These are phyloP conservation scores for Eublepharis macularius DNA, from an alignment of 2,113 vertebrate species.

Conservation along the genomic window DNA sequence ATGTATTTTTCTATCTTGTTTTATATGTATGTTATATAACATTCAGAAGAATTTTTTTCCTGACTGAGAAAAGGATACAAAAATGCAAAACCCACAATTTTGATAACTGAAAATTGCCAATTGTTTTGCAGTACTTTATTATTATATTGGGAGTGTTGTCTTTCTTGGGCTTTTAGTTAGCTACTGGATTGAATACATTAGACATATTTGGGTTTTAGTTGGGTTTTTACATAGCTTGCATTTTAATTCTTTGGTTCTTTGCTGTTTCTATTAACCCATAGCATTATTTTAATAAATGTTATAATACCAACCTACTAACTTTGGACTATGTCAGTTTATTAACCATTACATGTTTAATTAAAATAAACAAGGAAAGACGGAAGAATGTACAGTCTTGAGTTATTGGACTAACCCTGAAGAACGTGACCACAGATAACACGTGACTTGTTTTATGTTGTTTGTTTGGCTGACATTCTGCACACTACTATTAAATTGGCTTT, in stretches of 20 bases:
- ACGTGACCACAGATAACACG: constrained; percentile 91
- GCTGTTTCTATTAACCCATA: constrained; percentile 91
- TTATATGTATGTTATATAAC: constrained; percentile 99
- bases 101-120: constrained; percentile 87
- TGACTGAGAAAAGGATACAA: constrained; percentile 89
- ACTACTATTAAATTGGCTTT: constrained; percentile 71
- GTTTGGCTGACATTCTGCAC: constrained; percentile 77
- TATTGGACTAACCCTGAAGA: constrained; percentile 85
- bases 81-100: constrained; percentile 84
- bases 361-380: constrained; percentile 78
- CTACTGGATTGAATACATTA: constrained; percentile 83
- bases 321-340: constrained; percentile 95
- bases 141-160: constrained; percentile 84
- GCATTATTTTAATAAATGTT: constrained; percentile 98
- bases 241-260: constrained; percentile 94
- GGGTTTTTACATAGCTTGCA: constrained; percentile 91
- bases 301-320: constrained; percentile 97
- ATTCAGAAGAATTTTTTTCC: constrained; percentile 95
- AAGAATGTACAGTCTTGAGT: constrained; percentile 79
- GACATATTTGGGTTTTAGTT: constrained; percentile 85
- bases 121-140: constrained; percentile 90
- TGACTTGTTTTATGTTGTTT: constrained; percentile 86
- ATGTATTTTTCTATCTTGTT: constrained; percentile 99
- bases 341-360: constrained; percentile 90
- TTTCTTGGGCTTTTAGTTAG: constrained; percentile 86